These are phyloP conservation scores for Ammospiza nelsoni DNA, from an alignment of 2,113 vertebrate genomes.

Conservation along the genomic window DNA sequence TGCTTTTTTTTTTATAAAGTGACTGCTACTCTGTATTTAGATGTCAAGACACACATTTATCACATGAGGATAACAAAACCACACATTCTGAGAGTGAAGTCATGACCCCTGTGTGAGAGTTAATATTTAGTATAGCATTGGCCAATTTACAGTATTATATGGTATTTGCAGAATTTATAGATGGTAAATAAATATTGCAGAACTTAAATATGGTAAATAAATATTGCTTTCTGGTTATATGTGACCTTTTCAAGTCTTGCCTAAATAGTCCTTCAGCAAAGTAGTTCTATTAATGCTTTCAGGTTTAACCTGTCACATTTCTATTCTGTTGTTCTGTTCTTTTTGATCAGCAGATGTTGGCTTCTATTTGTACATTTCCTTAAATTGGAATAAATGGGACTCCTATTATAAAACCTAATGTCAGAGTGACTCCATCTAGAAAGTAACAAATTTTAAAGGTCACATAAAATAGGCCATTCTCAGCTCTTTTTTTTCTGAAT, in stretches of 20 bases:
- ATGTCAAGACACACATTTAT: neutral
- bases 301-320: neutral
- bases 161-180: neutral
- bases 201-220: neutral
- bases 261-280: neutral
- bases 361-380: neutral
- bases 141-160: neutral
- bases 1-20: neutral
- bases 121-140: neutral
- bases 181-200: neutral
- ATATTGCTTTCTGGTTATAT: neutral
- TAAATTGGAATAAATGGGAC: conserved; percentile 14
- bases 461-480: conserved; percentile 19
- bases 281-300: neutral
- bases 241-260: neutral
- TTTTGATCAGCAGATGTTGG: neutral
- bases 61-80: neutral
- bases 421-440: neutral
- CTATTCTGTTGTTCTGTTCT: neutral
- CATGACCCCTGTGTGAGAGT: neutral
- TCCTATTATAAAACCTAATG: conserved; percentile 24
- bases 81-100: neutral
- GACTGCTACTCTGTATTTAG: neutral
- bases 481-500: neutral
- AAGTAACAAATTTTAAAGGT: conserved; percentile 56